phyloP scores from a whole-genome alignment of 2,888 invertebrate species.

The Bombylius major region DNA sequence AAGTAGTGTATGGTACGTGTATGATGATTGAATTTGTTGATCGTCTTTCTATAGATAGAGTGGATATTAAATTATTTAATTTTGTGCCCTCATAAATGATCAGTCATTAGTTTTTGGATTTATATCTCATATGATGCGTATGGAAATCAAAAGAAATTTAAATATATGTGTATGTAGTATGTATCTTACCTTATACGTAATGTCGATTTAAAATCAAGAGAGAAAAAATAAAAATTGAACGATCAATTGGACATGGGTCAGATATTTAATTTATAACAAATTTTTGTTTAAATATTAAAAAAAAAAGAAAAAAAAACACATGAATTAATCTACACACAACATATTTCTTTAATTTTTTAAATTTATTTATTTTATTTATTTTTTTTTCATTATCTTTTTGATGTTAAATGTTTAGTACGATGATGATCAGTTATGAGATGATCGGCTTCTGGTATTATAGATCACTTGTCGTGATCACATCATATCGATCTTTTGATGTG shows the following conservation, averaged over 20 bases:
- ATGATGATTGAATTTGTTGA: not conserved
- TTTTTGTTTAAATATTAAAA: not conserved
- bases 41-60: not conserved
- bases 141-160: too few species aligned
- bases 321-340: constrained; percentile 3
- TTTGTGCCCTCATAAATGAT: constrained; percentile 1
- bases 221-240: not conserved
- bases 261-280: constrained; percentile 4
- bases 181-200: too few species aligned
- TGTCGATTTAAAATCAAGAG: too few species aligned
- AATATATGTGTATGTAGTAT: too few species aligned
- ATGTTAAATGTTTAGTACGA: too few species aligned
- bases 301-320: not conserved
- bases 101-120: constrained; percentile 6
- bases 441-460: constrained; percentile 9
- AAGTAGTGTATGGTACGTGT: not conserved
- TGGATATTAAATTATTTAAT: too few species aligned
- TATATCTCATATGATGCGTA: not conserved
- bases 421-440: constrained; percentile 1
- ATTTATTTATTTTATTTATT: too few species aligned
- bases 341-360: too few species aligned
- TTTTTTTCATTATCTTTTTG: too few species aligned
- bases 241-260: constrained; percentile 2
- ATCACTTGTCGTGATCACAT: constrained; percentile 8
- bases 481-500: constrained; percentile 7